Evolutionary conservation across 64 coral and sea anemone genomes (phyloP), one percentile per base, ranked within the genome.

Genomic region (Montipora cactus): DNA sequence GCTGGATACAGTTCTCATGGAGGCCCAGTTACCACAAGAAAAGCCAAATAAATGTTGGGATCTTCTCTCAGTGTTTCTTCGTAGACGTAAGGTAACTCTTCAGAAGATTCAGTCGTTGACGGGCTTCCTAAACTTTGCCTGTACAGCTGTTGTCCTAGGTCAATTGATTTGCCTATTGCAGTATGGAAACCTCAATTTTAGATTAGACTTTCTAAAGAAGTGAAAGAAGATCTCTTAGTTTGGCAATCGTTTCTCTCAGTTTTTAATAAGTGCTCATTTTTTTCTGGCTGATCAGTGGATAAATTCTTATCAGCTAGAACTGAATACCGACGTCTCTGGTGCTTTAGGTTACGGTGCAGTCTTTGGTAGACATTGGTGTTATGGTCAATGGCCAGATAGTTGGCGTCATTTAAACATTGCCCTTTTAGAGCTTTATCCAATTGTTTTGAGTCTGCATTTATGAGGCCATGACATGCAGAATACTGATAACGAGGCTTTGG

Each of bases 341-440:
- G 28, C 85, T n/a, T 49, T 88, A 23, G 85, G 85, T 75, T 88
- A 72, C 74, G 85, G 67, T 49, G 85, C 85, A 15, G 23, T 88
- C 50, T 88, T 88, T 21, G 85, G 85, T 73, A 71, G 45, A 44
- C 28, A 88, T 73, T 88, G 85, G 85, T 72, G 67, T 49, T 88
- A 74, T 74, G 85, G 85, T 44, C 45, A 70, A 22, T 74, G 47
- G 85, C 85, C 85, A 4, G 67, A 18, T 70, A 10, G 52, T 10
- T 55, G 52, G 2, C 10, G 52, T 55, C 52, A 55, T 10, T 10
- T 55, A 55, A 55, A 55, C 4, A 55, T 55, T 55, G 52, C 52
- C 52, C 10, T 55, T 55, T 55, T 55, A 55, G 52, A 55, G 52
- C 52, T 55, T 55, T 55, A 55, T 10, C 52, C 52, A 55, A 55